Conservation (phyloP, 2,888 invertebrate species). For the Acleris literana region DNA sequence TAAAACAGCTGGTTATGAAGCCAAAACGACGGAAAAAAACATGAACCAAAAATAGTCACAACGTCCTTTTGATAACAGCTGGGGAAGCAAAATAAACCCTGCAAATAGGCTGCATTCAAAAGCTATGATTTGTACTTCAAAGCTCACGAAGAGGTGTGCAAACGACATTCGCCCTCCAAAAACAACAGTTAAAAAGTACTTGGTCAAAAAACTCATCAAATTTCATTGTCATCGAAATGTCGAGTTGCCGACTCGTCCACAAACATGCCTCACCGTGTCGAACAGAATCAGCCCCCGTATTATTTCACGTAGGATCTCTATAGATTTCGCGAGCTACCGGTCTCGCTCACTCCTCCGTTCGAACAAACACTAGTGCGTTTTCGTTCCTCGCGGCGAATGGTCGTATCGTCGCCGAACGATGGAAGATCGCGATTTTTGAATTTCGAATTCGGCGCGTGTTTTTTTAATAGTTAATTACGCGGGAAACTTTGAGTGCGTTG, state of each 20-base stretch:
- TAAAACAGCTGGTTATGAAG: too few relatives aligned
- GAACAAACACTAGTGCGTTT: conserved; percentile 60
- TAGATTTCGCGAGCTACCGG: conserved; percentile 59
- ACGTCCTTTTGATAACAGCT: too few relatives aligned
- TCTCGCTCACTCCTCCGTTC: conserved; percentile 48
- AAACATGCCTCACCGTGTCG: conserved; percentile 24
- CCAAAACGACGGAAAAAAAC: too few relatives aligned
- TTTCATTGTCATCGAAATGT: conserved; percentile 24
- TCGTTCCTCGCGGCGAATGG: conserved; percentile 48
- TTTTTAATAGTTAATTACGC: conserved; percentile 24
- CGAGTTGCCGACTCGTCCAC: conserved; percentile 22
- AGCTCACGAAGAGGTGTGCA: not conserved
- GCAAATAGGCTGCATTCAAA: too few relatives aligned
- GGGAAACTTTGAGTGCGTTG: conserved; percentile 32
- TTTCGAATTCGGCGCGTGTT: conserved; percentile 42
- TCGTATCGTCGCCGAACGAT: conserved; percentile 45
- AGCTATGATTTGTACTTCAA: too few relatives aligned
- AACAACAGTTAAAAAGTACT: conserved; percentile 18
- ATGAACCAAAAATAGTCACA: too few relatives aligned
- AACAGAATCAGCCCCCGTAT: conserved; percentile 34
- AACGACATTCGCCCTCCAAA: conserved; percentile 19
- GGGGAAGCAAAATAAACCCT: too few relatives aligned
- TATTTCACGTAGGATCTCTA: conserved; percentile 55
- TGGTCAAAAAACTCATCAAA: conserved; percentile 32
- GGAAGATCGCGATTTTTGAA: conserved; percentile 47